Evolutionary conservation across 2,113 vertebrate species (phyloP).

Genomic region (Seriola aureovittata): DNA sequence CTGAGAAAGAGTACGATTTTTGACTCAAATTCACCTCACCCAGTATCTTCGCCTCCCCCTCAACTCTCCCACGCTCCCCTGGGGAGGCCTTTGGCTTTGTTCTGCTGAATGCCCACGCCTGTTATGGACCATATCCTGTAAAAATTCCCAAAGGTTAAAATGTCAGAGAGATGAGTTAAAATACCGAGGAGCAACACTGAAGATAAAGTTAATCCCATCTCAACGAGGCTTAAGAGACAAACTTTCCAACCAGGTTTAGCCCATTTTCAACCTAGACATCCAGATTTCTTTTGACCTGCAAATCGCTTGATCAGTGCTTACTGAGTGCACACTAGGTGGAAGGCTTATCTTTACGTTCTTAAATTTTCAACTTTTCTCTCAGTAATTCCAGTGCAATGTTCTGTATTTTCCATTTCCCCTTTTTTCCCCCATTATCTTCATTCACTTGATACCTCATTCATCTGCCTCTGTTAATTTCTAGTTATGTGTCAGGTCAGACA

Average conservation of each 20-base stretch:
- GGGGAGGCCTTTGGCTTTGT: neutral
- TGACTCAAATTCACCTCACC: neutral
- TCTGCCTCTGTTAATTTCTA: slow-evolving; percentile 30
- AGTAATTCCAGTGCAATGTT: neutral
- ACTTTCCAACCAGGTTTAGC: neutral
- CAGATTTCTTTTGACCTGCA: neutral
- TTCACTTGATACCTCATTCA: slow-evolving; percentile 10
- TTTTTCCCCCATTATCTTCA: slow-evolving; percentile 3
- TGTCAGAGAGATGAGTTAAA: neutral
- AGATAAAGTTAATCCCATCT: neutral
- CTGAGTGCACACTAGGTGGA: neutral
- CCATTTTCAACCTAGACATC: neutral
- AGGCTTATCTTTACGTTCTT: neutral
- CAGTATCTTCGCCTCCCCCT: neutral
- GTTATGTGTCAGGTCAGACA: slow-evolving; percentile 71
- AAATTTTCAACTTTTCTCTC: neutral
- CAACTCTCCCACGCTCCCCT: neutral
- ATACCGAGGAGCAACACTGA: neutral
- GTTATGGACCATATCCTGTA: neutral
- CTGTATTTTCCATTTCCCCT: neutral
- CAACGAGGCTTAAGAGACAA: neutral
- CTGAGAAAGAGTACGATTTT: neutral
- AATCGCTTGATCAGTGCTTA: neutral
- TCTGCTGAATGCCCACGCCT: neutral
- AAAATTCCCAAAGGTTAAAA: neutral